Base-by-base conservation (phyloP, 2,888 invertebrate species). In the Desoria tigrina region DNA sequence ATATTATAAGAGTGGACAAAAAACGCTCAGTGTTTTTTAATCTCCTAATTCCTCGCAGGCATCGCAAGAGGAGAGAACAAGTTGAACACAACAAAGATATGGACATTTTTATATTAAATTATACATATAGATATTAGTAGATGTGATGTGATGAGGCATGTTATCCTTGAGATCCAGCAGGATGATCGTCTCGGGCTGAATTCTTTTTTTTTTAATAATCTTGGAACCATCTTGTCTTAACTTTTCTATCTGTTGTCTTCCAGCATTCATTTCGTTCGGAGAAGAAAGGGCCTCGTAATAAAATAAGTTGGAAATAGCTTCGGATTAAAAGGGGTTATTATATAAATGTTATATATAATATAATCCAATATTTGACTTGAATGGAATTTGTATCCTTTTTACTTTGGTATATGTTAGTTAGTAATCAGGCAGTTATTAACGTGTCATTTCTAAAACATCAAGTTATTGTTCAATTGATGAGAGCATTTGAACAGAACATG, bases 101-200 rank as follows among this genome's bases (percentile, higher is more conserved):
- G 42, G 56, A 39, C 37, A 57, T 18, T 18, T 57, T 57, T 39
- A 57, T 57, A 57, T 57, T 32, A 57, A 57, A 39, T 37, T 57
- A 57, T 57, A 27, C 55, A 42, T 23, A 57, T 16, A 45, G 9
- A 39, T 11, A 11, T 39, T 39, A n/a, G n/a, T n/a, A n/a, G 39
- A 45, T 45, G 45, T 9, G 21, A 45, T 45, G 45, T 21, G 21
- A 45, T 55, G 55, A 23, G 21, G 42, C 55, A 57, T 3, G 56
- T 57, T 57, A 57, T 28, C 56, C 56, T 57, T 57, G 56, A 57
- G 37, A 21, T 18, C 9, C n/a, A 45, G 9, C 9, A 39, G 9
- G 9, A 45, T 45, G 45, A 45, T 45, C 9, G 45, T 18, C 16
- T n/a, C 45, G 16, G 21, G 45, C 45, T 21, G 45, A 45, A 45